These are phyloP conservation scores for Podilymbus podiceps DNA, from an alignment of 2,113 vertebrate genomes.

Conservation along the genomic window DNA sequence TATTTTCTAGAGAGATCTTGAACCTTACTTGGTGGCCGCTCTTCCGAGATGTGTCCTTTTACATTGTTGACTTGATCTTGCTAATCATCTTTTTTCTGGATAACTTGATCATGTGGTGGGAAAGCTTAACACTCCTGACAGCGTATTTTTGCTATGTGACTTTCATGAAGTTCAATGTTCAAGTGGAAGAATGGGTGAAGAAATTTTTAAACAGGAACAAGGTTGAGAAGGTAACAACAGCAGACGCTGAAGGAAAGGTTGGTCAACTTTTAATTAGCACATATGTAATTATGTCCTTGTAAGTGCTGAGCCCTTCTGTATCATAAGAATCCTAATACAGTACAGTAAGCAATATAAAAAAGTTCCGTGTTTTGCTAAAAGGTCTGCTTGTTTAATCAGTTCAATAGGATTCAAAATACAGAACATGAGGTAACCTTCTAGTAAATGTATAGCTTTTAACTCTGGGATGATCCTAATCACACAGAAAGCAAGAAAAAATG, in stretches of 20 bases:
- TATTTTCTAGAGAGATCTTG: conserved; percentile 96
- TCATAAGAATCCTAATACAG: not conserved
- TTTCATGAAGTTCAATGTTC: conserved; percentile 97
- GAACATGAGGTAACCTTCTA: not conserved
- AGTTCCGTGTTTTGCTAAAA: not conserved
- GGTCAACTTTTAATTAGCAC: conserved; percentile 63
- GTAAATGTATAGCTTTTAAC: conserved; percentile 2
- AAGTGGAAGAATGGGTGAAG: conserved; percentile 88
- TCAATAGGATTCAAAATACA: not conserved
- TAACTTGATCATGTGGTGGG: conserved; percentile 92
- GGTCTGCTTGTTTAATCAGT: not conserved
- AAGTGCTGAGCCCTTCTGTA: not conserved
- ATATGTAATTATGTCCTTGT: not conserved
- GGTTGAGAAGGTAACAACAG: conserved; percentile 87
- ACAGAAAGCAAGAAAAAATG: not conserved
- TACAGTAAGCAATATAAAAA: not conserved
- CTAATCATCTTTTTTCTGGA: conserved; percentile 98
- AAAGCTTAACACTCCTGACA: conserved; percentile 86
- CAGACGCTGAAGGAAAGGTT: conserved; percentile 91
- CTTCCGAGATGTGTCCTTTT: conserved; percentile 96
- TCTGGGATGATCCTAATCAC: not conserved
- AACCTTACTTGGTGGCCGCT: conserved; percentile 98
- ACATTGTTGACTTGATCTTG: conserved; percentile 94
- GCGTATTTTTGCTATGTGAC: conserved; percentile 89
- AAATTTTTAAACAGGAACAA: conserved; percentile 87